Base-by-base conservation (phyloP, 2,888 invertebrate species). In the Aphodius sticticus region DNA sequence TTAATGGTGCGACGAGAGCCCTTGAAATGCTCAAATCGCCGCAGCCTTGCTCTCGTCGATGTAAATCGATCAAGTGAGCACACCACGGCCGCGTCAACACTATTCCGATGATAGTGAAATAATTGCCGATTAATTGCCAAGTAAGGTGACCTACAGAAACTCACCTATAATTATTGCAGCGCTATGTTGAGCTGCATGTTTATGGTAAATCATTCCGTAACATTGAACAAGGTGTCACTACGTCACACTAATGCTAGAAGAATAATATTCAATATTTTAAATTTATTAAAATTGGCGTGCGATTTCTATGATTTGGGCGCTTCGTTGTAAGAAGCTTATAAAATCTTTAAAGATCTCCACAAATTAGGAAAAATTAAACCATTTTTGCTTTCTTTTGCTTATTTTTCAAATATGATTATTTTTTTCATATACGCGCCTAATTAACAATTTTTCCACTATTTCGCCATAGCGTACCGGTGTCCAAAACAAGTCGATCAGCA, bases 81-180 rank as follows among this genome's bases (percentile, higher is more conserved):
- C 53, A 53, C 53, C 7, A 12, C 53, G 53, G 53, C 53, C 53
- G 1, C 53, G 9, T 53, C 12, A 12, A 9, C 12, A 53, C 53
- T 12, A 53, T 12, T 53, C 53, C 53, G 53, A 53, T 53, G 53
- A 53, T 53, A 53, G 53, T 53, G 6, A 53, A 53, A 9, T 53
- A 53, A 53, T 7, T 53, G 53, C 53, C 53, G 53, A 5, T 12
- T 53, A 26, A 26, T 26, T 26, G 2, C 26, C 26, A 3, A 12
- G 53, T 53, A 53, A 53, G 53, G 53, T 53, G 53, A 53, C 53
- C 53, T 53, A 53, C 53, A 53, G 53, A 53, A 53, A 53, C 53
- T 53, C 12, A 53, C 53, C 9, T 53, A 53, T 53, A 9, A 53
- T 53, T 2, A 53, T 53, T 53, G 53, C 53, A 9, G 53, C 53